A percentile compares a stretch with the other conserved stretches of the same genome.
phyloP scores from a whole-genome alignment of 2,888 invertebrate species.

The Sinohyriopsis cumingii region DNA sequence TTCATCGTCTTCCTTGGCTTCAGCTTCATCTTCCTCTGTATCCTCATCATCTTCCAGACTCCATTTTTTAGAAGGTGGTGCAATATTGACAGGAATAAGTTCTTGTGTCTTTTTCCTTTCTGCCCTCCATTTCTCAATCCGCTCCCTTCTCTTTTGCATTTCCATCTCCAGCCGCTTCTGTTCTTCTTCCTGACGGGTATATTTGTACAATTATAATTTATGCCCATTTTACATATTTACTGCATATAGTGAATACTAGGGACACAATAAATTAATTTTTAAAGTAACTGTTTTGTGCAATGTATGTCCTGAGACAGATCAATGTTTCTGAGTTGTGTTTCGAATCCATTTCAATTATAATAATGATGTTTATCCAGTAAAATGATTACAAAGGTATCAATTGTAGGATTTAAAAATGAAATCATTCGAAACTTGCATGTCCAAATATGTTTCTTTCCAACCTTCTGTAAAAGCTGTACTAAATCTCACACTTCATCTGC shows the following conservation, averaged over 20 bases:
- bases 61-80: slow-evolving; percentile 83
- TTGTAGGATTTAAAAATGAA: no score
- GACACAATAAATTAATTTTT: neutral
- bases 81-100: slow-evolving; percentile 75
- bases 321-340: no score
- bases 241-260: slow-evolving; percentile 2
- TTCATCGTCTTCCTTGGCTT: slow-evolving; percentile 50
- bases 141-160: slow-evolving; percentile 95
- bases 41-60: slow-evolving; percentile 96
- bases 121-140: slow-evolving; percentile 96
- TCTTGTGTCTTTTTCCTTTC: slow-evolving; percentile 91
- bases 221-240: neutral
- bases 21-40: slow-evolving; percentile 78
- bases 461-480: no score
- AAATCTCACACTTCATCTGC: no score
- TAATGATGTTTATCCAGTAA: no score
- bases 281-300: no score
- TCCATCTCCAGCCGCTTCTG: slow-evolving; percentile 83
- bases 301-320: no score
- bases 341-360: no score
- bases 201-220: neutral
- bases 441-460: no score
- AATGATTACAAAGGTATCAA: no score
- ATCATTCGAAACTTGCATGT: no score
- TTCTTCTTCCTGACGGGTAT: slow-evolving; percentile 65